Conservation (phyloP, 1,140 invertebrate species). For the Adoxophyes honmai region DNA sequence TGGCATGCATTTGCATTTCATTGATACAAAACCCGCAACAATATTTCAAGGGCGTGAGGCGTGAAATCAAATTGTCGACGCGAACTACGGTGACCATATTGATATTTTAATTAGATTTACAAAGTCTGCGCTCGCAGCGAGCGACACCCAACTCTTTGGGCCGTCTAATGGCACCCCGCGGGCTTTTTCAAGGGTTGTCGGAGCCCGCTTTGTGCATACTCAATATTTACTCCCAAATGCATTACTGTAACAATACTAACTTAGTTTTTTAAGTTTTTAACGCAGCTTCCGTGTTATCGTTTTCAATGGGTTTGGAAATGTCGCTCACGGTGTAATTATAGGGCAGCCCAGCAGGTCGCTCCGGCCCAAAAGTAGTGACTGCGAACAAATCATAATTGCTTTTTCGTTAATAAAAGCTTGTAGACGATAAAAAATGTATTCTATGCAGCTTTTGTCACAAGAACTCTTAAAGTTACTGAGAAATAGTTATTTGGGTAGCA, state of each 20-base stretch:
- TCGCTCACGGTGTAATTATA: slow-evolving; percentile 71
- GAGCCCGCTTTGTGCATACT: slow-evolving; percentile 62
- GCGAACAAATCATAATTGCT: slow-evolving; percentile 59
- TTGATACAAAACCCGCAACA: too few species aligned
- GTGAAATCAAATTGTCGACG: slow-evolving; percentile 74
- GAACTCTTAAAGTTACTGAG: slow-evolving; percentile 26
- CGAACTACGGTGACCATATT: slow-evolving; percentile 67
- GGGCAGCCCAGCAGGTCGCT: slow-evolving; percentile 66
- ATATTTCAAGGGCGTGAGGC: slow-evolving; percentile 51
- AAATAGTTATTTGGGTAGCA: slow-evolving; percentile 25
- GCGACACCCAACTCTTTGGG: slow-evolving; percentile 72
- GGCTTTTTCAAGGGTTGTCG: slow-evolving; percentile 71
- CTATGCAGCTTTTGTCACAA: slow-evolving; percentile 33
- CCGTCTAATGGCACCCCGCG: slow-evolving; percentile 72
- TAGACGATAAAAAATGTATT: slow-evolving; percentile 36
- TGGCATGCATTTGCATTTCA: too few species aligned
- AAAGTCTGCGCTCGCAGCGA: slow-evolving; percentile 61
- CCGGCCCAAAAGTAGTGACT: slow-evolving; percentile 39
- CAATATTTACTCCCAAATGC: slow-evolving; percentile 76
- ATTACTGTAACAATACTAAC: slow-evolving; percentile 74
- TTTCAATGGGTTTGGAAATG: slow-evolving; percentile 69
- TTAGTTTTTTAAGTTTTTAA: slow-evolving; percentile 72
- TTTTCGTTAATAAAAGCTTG: slow-evolving; percentile 38
- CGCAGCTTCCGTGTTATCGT: slow-evolving; percentile 74
- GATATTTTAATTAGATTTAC: slow-evolving; percentile 78